These are phyloP conservation scores for Characodon lateralis DNA, from an alignment of 2,797 vertebrate species.

Conservation along the genomic window DNA sequence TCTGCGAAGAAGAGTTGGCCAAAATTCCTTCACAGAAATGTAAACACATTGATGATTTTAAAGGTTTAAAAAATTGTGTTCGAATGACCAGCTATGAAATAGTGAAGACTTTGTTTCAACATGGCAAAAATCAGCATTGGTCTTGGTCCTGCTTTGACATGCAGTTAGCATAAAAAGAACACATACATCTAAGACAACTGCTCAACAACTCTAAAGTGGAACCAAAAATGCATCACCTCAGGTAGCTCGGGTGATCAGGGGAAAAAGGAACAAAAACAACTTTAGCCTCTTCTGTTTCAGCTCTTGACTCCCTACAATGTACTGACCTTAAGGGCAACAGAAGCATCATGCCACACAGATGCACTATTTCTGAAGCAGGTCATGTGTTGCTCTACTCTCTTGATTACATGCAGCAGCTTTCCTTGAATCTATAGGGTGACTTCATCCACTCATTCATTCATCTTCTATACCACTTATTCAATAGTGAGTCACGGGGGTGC, in stretches of 20 bases:
- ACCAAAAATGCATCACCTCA: background rate
- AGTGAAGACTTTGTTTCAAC: background rate
- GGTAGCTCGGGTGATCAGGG: slow-evolving; percentile 32
- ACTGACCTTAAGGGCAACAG: slow-evolving; percentile 40
- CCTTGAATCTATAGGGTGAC: slow-evolving; percentile 16
- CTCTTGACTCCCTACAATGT: slow-evolving; percentile 58
- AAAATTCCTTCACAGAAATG: background rate
- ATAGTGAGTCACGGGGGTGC: too few species aligned
- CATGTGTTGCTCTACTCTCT: slow-evolving; percentile 11
- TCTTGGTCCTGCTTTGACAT: background rate
- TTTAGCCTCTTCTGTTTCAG: background rate
- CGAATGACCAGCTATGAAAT: background rate
- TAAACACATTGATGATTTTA: background rate
- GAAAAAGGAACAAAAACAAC: background rate
- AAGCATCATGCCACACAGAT: slow-evolving; percentile 18
- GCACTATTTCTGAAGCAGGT: slow-evolving; percentile 19
- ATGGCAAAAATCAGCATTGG: background rate
- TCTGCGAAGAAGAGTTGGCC: too few species aligned
- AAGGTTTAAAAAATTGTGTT: background rate
- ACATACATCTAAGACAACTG: background rate
- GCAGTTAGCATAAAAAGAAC: background rate
- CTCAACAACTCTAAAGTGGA: background rate
- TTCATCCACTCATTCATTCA: background rate
- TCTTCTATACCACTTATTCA: too few species aligned
- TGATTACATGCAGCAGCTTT: slow-evolving; percentile 10